Evolutionary conservation across 2,113 vertebrate genomes (phyloP).

Genomic region (Brevimyrus niger): DNA sequence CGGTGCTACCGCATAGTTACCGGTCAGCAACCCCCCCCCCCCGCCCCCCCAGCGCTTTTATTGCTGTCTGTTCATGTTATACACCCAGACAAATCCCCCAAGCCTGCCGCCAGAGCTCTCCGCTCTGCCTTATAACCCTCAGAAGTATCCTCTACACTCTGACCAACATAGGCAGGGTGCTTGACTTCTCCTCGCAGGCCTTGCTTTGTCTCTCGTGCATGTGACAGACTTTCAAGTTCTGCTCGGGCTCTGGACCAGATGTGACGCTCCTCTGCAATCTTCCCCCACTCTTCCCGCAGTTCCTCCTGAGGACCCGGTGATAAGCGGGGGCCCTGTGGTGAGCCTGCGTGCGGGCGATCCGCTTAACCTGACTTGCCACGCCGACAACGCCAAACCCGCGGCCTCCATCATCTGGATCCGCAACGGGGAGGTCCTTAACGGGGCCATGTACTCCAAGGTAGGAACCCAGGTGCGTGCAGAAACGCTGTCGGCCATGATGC

Average conservation of each 20-base stretch:
- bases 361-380: constrained; percentile 92
- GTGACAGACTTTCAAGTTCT: background rate
- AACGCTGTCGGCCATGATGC: background rate
- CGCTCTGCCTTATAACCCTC: background rate
- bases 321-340: constrained; percentile 84
- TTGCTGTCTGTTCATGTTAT: background rate
- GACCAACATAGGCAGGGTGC: background rate
- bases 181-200: background rate
- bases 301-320: constrained; percentile 90
- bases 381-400: constrained; percentile 90
- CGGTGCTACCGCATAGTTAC: background rate
- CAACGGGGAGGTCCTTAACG: constrained; percentile 85
- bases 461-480: constrained; percentile 23
- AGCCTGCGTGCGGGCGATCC: constrained; percentile 88
- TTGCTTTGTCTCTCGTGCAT: background rate
- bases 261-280: background rate
- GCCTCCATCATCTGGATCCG: constrained; percentile 94
- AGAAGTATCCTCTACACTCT: background rate
- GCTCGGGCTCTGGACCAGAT: background rate
- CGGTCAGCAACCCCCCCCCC: background rate
- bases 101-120: background rate
- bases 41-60: background rate
- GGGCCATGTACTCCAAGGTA: constrained; percentile 97
- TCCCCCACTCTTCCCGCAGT: constrained; percentile 56
- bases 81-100: background rate